These are phyloP conservation scores for Pseudomugil gertrudae DNA, from an alignment of 2,797 vertebrate genomes.

Conservation along the genomic window DNA sequence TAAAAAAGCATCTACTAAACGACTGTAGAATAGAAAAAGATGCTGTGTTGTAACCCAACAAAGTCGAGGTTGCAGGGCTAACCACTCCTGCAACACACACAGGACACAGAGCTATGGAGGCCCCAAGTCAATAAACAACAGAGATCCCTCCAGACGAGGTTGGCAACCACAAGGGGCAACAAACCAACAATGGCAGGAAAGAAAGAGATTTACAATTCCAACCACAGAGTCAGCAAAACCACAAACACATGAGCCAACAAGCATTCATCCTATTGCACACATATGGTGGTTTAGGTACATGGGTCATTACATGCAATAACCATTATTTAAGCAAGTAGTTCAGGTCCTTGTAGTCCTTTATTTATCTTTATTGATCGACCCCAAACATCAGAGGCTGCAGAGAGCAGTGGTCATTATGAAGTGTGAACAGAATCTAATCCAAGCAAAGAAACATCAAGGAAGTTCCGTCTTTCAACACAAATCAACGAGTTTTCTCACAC, in stretches of 20 bases:
- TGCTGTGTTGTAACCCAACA: conserved; percentile 14
- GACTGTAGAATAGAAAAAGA: neutral
- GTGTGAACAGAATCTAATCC: conserved; percentile 7
- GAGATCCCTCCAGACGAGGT: conserved; percentile 47
- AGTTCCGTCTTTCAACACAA: conserved; percentile 7
- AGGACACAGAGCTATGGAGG: conserved; percentile 45
- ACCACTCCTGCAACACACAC: conserved; percentile 37
- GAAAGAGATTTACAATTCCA: conserved; percentile 39
- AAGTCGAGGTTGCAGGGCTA: conserved; percentile 13
- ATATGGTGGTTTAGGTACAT: conserved; percentile 13
- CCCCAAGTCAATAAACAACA: conserved; percentile 67
- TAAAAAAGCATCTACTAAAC: too few relatives aligned
- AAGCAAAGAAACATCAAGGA: conserved; percentile 3
- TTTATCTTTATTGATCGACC: conserved; percentile 46
- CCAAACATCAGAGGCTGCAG: conserved; percentile 4
- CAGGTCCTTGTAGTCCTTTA: conserved; percentile 13
- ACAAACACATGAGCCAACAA: conserved; percentile 27
- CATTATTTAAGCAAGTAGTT: conserved; percentile 32
- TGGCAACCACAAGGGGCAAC: conserved; percentile 35
- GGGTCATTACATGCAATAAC: conserved; percentile 59
- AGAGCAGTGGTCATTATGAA: conserved; percentile 22
- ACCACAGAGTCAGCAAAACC: conserved; percentile 45
- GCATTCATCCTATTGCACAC: conserved; percentile 16
- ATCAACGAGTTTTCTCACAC: conserved; percentile 19
- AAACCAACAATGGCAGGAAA: conserved; percentile 28